Percentiles rank a stretch among this genome's conserved stretches.
phyloP scores from a whole-genome alignment of 2,888 invertebrate species.

The Teinopalpus imperialis region DNA sequence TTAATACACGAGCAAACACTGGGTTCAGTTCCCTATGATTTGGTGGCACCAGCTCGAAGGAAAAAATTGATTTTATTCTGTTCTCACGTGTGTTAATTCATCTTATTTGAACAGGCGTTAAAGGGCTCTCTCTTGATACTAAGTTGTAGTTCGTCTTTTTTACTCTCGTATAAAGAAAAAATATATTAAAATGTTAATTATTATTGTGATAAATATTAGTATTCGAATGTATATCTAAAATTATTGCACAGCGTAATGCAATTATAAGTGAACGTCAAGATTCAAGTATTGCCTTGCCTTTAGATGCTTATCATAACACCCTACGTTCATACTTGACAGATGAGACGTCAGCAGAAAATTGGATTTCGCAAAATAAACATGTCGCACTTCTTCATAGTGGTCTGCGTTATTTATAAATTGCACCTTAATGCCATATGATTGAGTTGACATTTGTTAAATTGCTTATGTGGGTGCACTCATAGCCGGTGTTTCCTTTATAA shows the following conservation, averaged over 20 bases:
- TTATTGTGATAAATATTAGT: background rate
- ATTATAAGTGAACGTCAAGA: conserved; percentile 35
- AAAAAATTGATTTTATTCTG: no score
- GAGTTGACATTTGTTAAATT: conserved; percentile 24
- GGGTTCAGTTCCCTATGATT: no score
- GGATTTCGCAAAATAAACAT: conserved; percentile 45
- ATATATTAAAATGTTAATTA: background rate
- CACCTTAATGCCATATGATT: conserved; percentile 31
- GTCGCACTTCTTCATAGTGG: conserved; percentile 29
- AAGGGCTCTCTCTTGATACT: no score
- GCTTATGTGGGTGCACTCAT: conserved; percentile 5
- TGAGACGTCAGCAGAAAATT: conserved; percentile 47
- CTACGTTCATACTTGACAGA: conserved; percentile 62
- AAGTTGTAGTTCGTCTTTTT: no score
- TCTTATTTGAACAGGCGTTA: no score
- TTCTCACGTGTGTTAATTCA: no score
- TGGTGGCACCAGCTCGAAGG: no score
- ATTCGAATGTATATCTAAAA: background rate
- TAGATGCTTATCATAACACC: conserved; percentile 55
- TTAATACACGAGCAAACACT: no score
- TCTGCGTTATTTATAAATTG: conserved; percentile 27
- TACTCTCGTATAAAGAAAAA: no score
- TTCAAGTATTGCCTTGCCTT: conserved; percentile 37
- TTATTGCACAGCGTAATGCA: conserved; percentile 9
- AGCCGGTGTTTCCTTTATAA: conserved; percentile 32